Percentiles rank a stretch among this genome's conserved stretches.
Conservation (phyloP, 2,113 vertebrate species). For the Notothenia coriiceps region DNA sequence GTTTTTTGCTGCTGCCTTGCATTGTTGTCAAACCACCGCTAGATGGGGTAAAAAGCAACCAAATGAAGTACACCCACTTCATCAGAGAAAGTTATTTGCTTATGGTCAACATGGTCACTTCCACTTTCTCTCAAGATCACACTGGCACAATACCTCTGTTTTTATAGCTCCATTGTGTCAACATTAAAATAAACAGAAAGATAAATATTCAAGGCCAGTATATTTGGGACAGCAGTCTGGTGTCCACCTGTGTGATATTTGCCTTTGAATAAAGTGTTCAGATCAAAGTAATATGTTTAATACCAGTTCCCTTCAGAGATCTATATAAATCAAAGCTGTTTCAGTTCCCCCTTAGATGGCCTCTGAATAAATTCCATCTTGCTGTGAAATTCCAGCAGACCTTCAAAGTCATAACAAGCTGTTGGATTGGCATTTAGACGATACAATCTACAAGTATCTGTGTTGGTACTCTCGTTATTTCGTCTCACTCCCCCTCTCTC, state of each 20-base stretch:
- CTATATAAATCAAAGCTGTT: background rate
- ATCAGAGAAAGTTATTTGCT: background rate
- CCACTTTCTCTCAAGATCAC: background rate
- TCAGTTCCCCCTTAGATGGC: background rate
- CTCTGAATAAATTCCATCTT: slow-evolving; percentile 14
- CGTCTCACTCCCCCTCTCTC: background rate
- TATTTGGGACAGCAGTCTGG: background rate
- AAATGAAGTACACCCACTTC: background rate
- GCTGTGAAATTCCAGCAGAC: slow-evolving; percentile 30
- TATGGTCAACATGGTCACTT: background rate
- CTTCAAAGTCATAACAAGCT: slow-evolving; percentile 23
- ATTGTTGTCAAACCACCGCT: slow-evolving; percentile 37
- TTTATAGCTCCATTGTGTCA: background rate
- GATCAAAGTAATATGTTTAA: background rate
- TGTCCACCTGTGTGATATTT: background rate
- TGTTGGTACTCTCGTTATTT: background rate
- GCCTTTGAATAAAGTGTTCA: background rate
- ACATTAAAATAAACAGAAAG: background rate
- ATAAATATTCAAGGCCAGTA: background rate
- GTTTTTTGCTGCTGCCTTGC: background rate
- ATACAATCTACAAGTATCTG: background rate
- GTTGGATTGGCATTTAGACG: background rate
- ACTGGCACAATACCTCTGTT: background rate
- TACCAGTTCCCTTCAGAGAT: background rate
- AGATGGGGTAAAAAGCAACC: slow-evolving; percentile 51